Conservation (phyloP, 2,113 vertebrate genomes). For the Hiodon alosoides region DNA sequence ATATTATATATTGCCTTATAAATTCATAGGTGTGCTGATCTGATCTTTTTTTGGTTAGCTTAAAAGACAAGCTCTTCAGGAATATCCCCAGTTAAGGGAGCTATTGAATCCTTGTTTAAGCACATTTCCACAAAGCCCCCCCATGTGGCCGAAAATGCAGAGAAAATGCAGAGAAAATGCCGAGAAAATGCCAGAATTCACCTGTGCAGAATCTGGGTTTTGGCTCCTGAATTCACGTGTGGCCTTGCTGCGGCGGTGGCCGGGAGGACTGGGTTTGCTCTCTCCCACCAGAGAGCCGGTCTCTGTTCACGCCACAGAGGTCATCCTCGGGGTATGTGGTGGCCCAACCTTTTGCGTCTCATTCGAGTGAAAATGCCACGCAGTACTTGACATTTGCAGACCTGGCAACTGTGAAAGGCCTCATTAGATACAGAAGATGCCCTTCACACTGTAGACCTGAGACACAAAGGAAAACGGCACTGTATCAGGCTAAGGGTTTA, state of each 20-base stretch:
- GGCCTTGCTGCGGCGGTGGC: too few species aligned
- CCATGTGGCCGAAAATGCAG: too few species aligned
- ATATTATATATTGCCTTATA: background rate
- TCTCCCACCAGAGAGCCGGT: background rate
- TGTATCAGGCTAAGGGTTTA: background rate
- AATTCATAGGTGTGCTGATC: background rate
- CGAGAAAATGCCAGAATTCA: too few species aligned
- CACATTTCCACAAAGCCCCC: too few species aligned
- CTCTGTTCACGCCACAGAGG: slow-evolving; percentile 19
- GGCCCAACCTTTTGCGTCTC: slow-evolving; percentile 40
- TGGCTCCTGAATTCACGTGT: too few species aligned
- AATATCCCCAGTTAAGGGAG: background rate
- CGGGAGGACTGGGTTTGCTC: too few species aligned
- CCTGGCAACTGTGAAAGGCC: slow-evolving; percentile 25
- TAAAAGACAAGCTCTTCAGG: background rate
- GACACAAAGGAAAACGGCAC: background rate
- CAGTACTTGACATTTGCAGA: slow-evolving; percentile 51
- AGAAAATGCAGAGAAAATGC: too few species aligned
- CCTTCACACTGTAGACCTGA: background rate
- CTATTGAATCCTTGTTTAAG: too few species aligned
- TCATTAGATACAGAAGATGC: background rate
- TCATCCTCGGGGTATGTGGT: slow-evolving; percentile 29
- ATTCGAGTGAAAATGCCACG: slow-evolving; percentile 42
- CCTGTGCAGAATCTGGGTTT: too few species aligned
- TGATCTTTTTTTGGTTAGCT: background rate